Evolutionary conservation across 2,113 vertebrate genomes (phyloP), one percentile per base, ranked within the genome.

Genomic region (Donacobius atricapilla): DNA sequence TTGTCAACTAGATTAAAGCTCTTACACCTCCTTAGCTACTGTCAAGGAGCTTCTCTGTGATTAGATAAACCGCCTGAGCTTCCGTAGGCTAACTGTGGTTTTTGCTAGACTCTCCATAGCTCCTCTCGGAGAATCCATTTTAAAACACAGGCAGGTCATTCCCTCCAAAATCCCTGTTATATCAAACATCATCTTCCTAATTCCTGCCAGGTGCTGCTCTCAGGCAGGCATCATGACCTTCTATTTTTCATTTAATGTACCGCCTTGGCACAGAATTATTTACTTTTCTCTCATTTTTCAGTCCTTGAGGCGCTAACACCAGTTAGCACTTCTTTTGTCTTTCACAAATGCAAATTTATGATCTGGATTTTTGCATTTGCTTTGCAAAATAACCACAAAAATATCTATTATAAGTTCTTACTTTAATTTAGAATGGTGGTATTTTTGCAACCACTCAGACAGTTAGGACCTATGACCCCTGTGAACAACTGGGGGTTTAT

Each of bases 361-460:
- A 54, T 40, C 37, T 51, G 16, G 16, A 71, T 66, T 75, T 94
- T 44, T 89, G 24, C 12, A 27, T 51, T 40, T 87, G 10, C 30
- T 92, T 85, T 73, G 56, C 42, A 77, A 56, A 94, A 82, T 21
- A 87, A 71, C 9, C 45, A 83, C 10, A 5, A 39, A 45, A n/a
- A 22, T 4, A 25, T 4, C 6, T 31, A 25, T 58, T 76, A 65
- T 7, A 56, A 45, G 2, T 35, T 82, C 45, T 83, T 63, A 25
- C 21, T 83, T 56, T 84, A 13, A 76, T 84, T 76, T 63, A 45
- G n/a, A 72, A 91, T 30, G 3, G 0, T 25, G 45, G 31, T 31
- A 61, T 82, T 95, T 81, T 83, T 2, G 0, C 1, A 6, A 30
- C 6, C 0, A 0, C 78, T 84, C 48, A 23, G 58, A 69, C 18